Conservation (phyloP, 2,888 invertebrate species). For the Mactromeris polynyma region DNA sequence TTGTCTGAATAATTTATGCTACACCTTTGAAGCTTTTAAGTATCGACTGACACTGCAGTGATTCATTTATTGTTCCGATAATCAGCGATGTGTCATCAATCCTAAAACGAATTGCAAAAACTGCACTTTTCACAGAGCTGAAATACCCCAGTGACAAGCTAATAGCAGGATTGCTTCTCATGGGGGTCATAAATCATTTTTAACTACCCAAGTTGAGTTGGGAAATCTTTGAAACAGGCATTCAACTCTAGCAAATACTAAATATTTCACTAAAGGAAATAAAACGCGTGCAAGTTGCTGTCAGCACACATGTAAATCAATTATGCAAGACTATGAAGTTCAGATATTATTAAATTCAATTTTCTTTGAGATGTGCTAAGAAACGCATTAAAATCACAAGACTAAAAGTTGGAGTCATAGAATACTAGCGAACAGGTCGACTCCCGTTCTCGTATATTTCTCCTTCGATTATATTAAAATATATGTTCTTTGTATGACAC, state of each 20-base stretch:
- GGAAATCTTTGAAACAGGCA: background rate
- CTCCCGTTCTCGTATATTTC: too few relatives aligned
- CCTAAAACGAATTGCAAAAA: background rate
- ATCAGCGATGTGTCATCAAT: background rate
- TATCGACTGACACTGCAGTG: background rate
- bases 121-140: background rate
- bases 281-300: too few relatives aligned
- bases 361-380: too few relatives aligned
- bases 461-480: too few relatives aligned
- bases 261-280: background rate
- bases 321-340: too few relatives aligned
- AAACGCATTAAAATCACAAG: too few relatives aligned
- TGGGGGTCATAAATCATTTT: background rate
- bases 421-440: too few relatives aligned
- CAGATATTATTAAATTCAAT: too few relatives aligned
- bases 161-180: background rate
- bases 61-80: background rate
- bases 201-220: background rate
- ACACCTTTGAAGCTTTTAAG: background rate
- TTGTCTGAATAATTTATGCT: background rate
- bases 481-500: too few relatives aligned
- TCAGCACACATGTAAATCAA: too few relatives aligned
- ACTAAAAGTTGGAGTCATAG: too few relatives aligned
- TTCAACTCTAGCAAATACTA: background rate
- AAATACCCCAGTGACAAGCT: background rate